Evolutionary conservation across 2,113 vertebrate species (phyloP).

Genomic region (Bufo bufo): DNA sequence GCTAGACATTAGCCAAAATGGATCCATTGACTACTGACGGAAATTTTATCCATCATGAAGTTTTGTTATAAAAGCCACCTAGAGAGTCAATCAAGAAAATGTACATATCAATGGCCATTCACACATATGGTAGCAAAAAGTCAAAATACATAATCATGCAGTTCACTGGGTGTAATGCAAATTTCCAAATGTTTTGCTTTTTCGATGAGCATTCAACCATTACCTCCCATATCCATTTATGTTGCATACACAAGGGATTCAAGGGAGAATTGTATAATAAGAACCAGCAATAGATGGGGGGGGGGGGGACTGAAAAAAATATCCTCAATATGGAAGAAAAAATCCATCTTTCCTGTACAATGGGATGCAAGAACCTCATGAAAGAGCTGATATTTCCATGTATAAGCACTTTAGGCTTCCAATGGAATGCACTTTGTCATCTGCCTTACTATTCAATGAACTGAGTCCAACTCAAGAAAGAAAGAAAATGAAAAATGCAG

Average conservation of each 20-base stretch:
- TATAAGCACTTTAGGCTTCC: neutral
- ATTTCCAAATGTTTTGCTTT: neutral
- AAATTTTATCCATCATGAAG: neutral
- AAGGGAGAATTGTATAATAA: neutral
- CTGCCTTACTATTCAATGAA: slow-evolving; percentile 24
- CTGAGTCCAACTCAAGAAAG: neutral
- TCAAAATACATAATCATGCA: neutral
- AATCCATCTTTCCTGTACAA: neutral
- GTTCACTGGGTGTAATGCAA: neutral
- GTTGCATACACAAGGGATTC: neutral
- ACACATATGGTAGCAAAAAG: neutral
- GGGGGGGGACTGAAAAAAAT: neutral
- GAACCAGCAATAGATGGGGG: neutral
- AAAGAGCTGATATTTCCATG: slow-evolving; percentile 4
- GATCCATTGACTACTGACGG: neutral
- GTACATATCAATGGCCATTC: neutral
- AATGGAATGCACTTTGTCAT: neutral
- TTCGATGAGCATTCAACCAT: neutral
- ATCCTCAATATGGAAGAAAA: neutral
- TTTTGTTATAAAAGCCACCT: neutral
- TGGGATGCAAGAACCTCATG: neutral
- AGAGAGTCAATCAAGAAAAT: neutral
- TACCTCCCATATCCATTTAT: neutral
- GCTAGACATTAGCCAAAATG: too few relatives aligned
- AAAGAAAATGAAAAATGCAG: slow-evolving; percentile 11